Percentiles rank a stretch among this genome's conserved stretches.
These are phyloP conservation scores for Sarotherodon lohbergeri DNA, from an alignment of 2,113 vertebrate species.

Conservation along the genomic window DNA sequence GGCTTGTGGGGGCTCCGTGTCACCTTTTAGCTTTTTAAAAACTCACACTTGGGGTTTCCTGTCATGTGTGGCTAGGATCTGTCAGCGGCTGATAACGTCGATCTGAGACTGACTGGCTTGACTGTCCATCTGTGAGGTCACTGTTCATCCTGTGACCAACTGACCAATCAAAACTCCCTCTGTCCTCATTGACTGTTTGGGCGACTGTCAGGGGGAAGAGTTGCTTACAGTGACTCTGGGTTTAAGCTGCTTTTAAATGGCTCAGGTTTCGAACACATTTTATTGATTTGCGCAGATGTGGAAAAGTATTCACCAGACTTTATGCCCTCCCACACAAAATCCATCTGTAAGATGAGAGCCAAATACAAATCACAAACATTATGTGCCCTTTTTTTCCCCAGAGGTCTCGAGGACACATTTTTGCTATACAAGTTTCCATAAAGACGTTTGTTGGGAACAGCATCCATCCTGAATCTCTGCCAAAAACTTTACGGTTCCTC, in stretches of 20 bases:
- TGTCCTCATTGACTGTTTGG: neutral
- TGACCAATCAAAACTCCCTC: neutral
- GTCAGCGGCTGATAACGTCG: neutral
- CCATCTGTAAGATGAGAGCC: neutral
- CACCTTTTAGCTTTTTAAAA: neutral
- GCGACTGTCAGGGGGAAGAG: neutral
- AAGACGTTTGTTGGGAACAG: neutral
- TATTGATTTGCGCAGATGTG: neutral
- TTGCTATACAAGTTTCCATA: neutral
- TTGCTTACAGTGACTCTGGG: neutral
- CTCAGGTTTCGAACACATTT: neutral
- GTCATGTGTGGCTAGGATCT: neutral
- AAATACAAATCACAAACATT: neutral
- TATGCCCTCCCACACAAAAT: neutral
- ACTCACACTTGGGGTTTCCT: neutral
- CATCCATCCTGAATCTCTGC: neutral
- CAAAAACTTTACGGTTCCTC: neutral
- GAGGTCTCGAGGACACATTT: neutral
- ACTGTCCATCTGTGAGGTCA: neutral
- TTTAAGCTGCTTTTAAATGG: neutral
- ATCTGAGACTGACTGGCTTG: neutral
- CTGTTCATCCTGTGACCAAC: neutral
- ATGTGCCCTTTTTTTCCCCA: neutral
- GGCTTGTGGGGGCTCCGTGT: rapidly evolving
- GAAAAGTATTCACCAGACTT: neutral